Conservation (phyloP, 1,140 invertebrate genomes). For the Anagrus nilaparvatae region DNA sequence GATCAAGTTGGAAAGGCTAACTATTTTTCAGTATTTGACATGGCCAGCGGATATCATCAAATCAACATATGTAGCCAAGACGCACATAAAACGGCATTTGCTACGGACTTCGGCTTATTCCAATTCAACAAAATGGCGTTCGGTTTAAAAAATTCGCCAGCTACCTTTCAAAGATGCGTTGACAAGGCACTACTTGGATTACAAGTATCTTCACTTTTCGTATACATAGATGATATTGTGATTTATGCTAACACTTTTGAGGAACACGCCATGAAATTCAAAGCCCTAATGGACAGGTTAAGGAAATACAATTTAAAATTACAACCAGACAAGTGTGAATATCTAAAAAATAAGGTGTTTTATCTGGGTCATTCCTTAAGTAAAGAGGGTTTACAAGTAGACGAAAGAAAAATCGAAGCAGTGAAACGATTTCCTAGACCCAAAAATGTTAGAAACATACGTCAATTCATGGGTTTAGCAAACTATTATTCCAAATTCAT, state of each 20-base stretch:
- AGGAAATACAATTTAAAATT: constrained; percentile 4
- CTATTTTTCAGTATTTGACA: constrained; percentile 33
- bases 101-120: constrained; percentile 24
- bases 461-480: constrained; percentile 20
- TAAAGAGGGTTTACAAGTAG: constrained; percentile 17
- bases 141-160: constrained; percentile 29
- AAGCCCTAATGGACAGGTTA: neutral
- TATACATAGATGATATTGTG: constrained; percentile 39
- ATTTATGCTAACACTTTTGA: constrained; percentile 17
- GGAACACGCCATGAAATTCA: constrained; percentile 5
- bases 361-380: constrained; percentile 25
- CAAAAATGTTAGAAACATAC: constrained; percentile 16
- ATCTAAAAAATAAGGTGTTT: constrained; percentile 14
- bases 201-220: constrained; percentile 45
- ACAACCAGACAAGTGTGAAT: constrained; percentile 8
- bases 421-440: constrained; percentile 11
- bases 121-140: constrained; percentile 30
- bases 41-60: constrained; percentile 30
- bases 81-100: constrained; percentile 30
- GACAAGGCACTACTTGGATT: constrained; percentile 28
- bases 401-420: constrained; percentile 15
- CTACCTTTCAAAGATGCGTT: constrained; percentile 32
- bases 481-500: constrained; percentile 23
- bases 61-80: constrained; percentile 18
- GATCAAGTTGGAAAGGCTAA: constrained; percentile 26